Evolutionary conservation across 1,140 invertebrate species (phyloP).

Genomic region (Temnothorax longispinosus): DNA sequence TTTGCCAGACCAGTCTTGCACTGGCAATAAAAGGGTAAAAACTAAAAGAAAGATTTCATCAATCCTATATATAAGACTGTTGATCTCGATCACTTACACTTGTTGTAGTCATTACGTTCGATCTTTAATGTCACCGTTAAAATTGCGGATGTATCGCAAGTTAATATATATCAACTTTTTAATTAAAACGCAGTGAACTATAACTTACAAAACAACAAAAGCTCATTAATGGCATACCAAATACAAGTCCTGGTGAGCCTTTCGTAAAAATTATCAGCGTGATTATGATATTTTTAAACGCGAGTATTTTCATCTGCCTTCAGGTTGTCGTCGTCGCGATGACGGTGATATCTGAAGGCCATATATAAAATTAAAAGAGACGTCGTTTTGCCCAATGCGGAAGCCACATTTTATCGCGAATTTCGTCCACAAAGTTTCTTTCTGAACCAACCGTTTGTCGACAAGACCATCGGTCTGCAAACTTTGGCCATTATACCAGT

Average conservation of each 20-base stretch:
- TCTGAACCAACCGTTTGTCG: background rate
- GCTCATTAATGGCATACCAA: conserved; percentile 8
- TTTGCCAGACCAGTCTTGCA: conserved; percentile 47
- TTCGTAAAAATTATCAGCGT: background rate
- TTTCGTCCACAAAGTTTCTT: background rate
- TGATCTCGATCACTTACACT: conserved; percentile 8
- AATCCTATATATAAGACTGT: conserved; percentile 79
- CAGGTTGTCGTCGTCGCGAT: conserved; percentile 74
- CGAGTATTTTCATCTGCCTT: conserved; percentile 38
- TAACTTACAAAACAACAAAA: background rate
- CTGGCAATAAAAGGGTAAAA: conserved; percentile 51
- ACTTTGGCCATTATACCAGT: background rate
- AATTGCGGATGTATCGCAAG: background rate
- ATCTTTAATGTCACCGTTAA: background rate
- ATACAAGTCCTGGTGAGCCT: conserved; percentile 46
- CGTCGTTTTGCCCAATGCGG: background rate
- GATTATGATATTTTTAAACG: conserved; percentile 10
- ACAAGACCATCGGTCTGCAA: conserved; percentile 23
- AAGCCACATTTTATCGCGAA: conserved; percentile 44
- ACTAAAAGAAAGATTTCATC: conserved; percentile 48
- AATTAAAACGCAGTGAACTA: background rate
- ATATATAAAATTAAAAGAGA: conserved; percentile 58
- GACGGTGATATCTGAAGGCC: conserved; percentile 61
- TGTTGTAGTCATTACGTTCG: background rate
- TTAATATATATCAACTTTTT: background rate